These are phyloP conservation scores for Pseudochromis fuscus DNA, from an alignment of 2,797 vertebrate genomes.

Conservation along the genomic window DNA sequence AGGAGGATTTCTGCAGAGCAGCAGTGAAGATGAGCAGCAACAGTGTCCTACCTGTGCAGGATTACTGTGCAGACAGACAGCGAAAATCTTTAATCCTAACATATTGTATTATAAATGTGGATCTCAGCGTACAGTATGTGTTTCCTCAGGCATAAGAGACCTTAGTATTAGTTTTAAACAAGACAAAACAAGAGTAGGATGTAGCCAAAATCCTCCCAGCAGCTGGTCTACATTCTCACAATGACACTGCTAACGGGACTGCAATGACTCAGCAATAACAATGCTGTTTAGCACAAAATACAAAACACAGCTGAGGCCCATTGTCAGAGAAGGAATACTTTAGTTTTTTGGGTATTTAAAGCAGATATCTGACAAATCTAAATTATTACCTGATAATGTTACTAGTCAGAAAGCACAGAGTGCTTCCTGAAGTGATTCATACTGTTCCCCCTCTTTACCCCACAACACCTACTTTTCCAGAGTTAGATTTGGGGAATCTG, in stretches of 20 bases:
- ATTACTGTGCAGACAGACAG: conserved; percentile 28
- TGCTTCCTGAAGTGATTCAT: too few relatives aligned
- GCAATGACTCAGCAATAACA: too few relatives aligned
- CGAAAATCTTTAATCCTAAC: conserved; percentile 14
- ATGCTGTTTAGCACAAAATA: too few relatives aligned
- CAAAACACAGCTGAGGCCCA: too few relatives aligned
- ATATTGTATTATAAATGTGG: neutral
- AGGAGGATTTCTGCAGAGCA: conserved; percentile 17
- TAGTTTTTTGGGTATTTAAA: neutral
- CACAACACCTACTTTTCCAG: too few relatives aligned
- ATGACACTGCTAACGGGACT: neutral
- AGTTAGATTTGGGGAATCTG: too few relatives aligned
- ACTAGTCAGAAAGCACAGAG: too few relatives aligned
- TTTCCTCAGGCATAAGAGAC: neutral
- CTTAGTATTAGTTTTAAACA: neutral
- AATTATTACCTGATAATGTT: neutral
- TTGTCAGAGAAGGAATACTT: neutral
- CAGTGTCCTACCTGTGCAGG: conserved; percentile 5
- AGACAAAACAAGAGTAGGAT: neutral
- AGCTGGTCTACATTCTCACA: neutral
- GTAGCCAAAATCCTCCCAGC: neutral
- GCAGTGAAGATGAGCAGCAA: neutral
- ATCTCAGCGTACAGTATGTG: neutral
- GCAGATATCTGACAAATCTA: too few relatives aligned
- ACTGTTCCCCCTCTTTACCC: too few relatives aligned